Conservation (phyloP, 2,113 vertebrate genomes). For the Tachycineta bicolor region DNA sequence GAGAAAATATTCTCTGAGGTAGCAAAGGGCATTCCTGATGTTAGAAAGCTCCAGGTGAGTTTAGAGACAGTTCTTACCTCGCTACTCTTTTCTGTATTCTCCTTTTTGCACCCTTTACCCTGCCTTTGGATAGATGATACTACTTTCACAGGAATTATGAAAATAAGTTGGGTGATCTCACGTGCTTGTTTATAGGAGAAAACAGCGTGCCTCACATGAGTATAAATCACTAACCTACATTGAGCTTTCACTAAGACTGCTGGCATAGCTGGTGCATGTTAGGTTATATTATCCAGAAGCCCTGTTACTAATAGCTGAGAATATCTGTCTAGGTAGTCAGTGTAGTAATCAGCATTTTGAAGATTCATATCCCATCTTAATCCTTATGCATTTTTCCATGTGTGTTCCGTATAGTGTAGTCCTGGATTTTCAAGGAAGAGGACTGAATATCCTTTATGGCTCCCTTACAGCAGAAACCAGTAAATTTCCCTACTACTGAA, state of each 20-base stretch:
- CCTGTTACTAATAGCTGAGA: neutral
- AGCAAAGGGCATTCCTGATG: neutral
- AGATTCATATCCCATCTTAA: neutral
- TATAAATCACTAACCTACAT: neutral
- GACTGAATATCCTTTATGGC: neutral
- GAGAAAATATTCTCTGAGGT: neutral
- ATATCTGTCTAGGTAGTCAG: neutral
- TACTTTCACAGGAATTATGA: neutral
- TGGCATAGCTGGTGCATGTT: neutral
- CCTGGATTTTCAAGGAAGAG: neutral
- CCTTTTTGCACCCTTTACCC: neutral
- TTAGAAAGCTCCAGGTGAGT: neutral
- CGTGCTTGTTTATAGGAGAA: neutral
- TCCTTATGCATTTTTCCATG: neutral
- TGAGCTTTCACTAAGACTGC: neutral
- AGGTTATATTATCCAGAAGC: neutral
- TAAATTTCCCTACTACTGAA: neutral
- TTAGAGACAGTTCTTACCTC: neutral
- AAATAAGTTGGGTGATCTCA: neutral
- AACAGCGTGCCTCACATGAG: accelerated
- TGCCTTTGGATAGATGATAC: neutral
- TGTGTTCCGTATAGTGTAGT: neutral
- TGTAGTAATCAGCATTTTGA: neutral
- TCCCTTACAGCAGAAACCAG: neutral
- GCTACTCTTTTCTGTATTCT: neutral